Conservation (phyloP, 2,797 vertebrate species). For the Cygnus olor region DNA sequence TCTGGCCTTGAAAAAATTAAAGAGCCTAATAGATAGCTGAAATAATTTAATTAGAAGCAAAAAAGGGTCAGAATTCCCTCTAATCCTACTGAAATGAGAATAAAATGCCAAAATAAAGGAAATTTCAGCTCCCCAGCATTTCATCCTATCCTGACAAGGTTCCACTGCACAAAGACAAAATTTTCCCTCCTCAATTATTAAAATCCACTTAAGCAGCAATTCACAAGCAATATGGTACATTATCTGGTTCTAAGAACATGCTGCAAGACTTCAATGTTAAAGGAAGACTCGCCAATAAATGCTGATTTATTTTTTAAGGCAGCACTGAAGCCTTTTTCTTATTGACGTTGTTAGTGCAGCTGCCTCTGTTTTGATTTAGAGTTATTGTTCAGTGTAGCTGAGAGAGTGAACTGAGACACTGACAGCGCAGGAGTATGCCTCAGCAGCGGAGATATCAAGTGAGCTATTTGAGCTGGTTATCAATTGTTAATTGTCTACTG, state of each 20-base stretch:
- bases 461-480: conserved; percentile 89
- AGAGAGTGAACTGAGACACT: conserved; percentile 48
- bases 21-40: not conserved
- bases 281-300: not conserved
- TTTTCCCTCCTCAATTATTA: conserved; percentile 58
- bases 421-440: conserved; percentile 50
- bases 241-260: not conserved
- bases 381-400: conserved; percentile 42
- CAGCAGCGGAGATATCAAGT: conserved; percentile 80
- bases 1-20: not conserved
- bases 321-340: not conserved
- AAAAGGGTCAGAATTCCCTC: not conserved
- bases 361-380: conserved; percentile 72
- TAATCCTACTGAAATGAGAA: not conserved
- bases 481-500: conserved; percentile 92
- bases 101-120: not conserved
- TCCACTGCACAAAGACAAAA: conserved; percentile 6
- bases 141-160: not conserved
- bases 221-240: not conserved
- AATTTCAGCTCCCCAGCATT: not conserved
- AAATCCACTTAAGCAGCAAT: conserved; percentile 39
- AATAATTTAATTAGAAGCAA: not conserved
- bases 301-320: not conserved
- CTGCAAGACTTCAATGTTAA: not conserved
- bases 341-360: not conserved